Percentiles rank a stretch among this genome's conserved stretches.
These are phyloP conservation scores for Hyposoter didymator DNA, from an alignment of 2,888 invertebrate species.

Conservation along the genomic window DNA sequence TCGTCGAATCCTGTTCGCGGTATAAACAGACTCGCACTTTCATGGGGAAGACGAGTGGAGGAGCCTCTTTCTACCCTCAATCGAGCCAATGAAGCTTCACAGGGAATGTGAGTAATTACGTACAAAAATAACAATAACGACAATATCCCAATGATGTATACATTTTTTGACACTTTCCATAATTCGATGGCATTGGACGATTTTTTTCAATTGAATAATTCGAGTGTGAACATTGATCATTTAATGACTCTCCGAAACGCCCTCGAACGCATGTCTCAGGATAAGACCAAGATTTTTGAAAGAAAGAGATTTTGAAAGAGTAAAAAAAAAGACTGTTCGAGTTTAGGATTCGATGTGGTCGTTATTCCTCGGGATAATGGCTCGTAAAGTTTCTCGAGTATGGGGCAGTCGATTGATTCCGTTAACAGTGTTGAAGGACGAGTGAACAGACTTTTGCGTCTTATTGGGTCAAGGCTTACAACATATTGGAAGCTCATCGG, in stretches of 20 bases:
- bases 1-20: not conserved
- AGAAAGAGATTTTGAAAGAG: not conserved
- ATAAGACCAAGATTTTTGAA: not conserved
- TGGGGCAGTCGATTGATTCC: not conserved
- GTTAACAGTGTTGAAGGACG: not conserved
- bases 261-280: not conserved
- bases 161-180: not conserved
- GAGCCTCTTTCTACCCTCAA: not conserved
- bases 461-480: not conserved
- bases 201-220: not conserved
- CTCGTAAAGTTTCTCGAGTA: not conserved
- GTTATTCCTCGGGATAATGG: not conserved
- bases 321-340: not conserved
- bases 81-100: not conserved
- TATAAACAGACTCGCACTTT: not conserved
- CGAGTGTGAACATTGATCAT: not conserved
- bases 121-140: slow-evolving; percentile 7
- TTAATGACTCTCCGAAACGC: not conserved
- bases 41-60: not conserved
- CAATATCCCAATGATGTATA: not conserved
- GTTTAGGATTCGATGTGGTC: not conserved
- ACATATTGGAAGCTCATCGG: not conserved
- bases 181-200: not conserved
- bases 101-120: slow-evolving; percentile 1
- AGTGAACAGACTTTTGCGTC: not conserved